Evolutionary conservation across 2,113 vertebrate genomes (phyloP).

Genomic region (Erinaceus europaeus): DNA sequence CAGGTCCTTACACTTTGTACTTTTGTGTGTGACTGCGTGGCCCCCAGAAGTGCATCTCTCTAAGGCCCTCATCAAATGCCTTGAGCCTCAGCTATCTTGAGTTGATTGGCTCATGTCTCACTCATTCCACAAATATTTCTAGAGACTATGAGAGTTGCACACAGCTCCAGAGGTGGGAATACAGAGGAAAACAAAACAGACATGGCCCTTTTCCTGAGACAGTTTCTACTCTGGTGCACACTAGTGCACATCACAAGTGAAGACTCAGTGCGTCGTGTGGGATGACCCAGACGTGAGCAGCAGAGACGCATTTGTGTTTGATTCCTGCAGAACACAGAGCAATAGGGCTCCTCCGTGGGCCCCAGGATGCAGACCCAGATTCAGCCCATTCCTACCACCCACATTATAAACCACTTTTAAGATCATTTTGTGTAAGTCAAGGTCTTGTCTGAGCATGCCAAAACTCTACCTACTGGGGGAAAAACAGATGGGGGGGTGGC

Average conservation of each 20-base stretch:
- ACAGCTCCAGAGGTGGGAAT: neutral
- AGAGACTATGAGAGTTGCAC: neutral
- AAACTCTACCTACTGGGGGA: neutral
- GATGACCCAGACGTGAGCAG: too few species aligned
- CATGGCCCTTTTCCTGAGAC: neutral
- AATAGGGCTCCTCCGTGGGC: neutral
- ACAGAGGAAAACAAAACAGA: neutral
- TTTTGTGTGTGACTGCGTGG: too few species aligned
- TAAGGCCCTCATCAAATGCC: too few species aligned
- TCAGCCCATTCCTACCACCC: neutral
- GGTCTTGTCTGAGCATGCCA: too few species aligned
- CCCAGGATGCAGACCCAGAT: neutral
- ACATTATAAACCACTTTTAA: neutral
- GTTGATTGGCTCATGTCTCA: neutral
- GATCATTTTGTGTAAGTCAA: slow-evolving; percentile 4
- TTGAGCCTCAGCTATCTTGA: too few species aligned
- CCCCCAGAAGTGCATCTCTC: too few species aligned
- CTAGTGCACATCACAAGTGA: slow-evolving; percentile 1
- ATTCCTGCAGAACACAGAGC: neutral
- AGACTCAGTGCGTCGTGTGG: neutral
- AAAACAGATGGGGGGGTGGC: too few species aligned
- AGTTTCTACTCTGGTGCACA: neutral
- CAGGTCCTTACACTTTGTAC: too few species aligned
- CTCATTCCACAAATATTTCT: slow-evolving; percentile 2
- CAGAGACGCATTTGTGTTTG: neutral